A percentile compares a stretch with the other conserved stretches of the same genome.
Conservation (phyloP, 1,140 invertebrate species). For the Caenorhabditis remanei region DNA sequence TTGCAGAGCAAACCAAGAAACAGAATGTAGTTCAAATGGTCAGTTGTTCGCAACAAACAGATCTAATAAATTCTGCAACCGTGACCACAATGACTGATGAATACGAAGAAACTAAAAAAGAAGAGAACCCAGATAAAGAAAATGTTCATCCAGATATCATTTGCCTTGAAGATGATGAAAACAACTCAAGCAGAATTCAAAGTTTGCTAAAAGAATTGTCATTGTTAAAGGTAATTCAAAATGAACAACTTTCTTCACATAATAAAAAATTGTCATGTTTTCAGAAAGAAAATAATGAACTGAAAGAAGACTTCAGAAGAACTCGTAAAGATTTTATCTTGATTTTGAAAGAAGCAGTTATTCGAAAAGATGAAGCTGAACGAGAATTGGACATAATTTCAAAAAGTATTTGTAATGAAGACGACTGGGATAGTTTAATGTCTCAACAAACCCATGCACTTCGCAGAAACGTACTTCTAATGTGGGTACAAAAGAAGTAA, state of each 20-base stretch:
- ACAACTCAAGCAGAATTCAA: neutral
- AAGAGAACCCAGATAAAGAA: neutral
- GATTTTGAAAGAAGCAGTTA: slow-evolving; percentile 30
- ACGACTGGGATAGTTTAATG: slow-evolving; percentile 22
- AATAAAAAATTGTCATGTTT: neutral
- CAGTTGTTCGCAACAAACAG: neutral
- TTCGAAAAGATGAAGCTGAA: slow-evolving; percentile 38
- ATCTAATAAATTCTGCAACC: neutral
- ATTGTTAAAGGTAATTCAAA: neutral
- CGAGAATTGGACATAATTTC: slow-evolving; percentile 19
- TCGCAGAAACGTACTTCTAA: slow-evolving; percentile 39
- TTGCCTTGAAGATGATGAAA: neutral
- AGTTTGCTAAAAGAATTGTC: neutral
- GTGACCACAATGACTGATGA: neutral
- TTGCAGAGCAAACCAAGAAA: neutral
- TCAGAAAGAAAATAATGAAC: slow-evolving; percentile 17
- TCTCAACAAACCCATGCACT: slow-evolving; percentile 11
- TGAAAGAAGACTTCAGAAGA: slow-evolving; percentile 11
- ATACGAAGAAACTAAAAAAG: neutral
- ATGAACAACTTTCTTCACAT: too few species aligned
- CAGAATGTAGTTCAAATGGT: neutral
- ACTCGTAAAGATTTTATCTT: slow-evolving; percentile 46
- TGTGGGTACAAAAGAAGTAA: slow-evolving; percentile 39
- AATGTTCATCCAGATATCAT: slow-evolving; percentile 14
- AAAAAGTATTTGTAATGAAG: slow-evolving; percentile 27